phyloP scores from a whole-genome alignment of 2,113 vertebrate species.

The Oncorhynchus nerka region DNA sequence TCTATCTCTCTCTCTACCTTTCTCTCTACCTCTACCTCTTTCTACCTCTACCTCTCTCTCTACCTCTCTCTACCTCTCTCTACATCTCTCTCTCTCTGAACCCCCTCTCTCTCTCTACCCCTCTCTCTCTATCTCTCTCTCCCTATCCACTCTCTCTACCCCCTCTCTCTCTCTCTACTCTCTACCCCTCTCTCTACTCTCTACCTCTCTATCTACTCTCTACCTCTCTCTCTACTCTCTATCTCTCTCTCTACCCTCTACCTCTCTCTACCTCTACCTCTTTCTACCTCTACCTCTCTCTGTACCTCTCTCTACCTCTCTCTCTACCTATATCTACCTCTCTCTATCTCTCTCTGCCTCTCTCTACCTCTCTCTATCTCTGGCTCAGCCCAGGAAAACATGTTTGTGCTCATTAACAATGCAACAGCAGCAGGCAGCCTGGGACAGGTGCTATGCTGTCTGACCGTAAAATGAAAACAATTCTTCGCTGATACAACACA shows the following conservation, averaged over 20 bases:
- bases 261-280: no score
- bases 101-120: no score
- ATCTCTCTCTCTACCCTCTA: not conserved
- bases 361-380: not conserved
- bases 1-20: not conserved
- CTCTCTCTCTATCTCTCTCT: not conserved
- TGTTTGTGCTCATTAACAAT: conserved; percentile 8
- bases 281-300: not conserved
- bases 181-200: not conserved
- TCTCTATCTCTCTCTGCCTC: no score
- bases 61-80: not conserved
- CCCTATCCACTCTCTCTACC: no score
- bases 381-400: not conserved
- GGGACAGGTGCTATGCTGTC: no score
- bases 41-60: not conserved
- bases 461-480: not conserved
- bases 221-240: not conserved
- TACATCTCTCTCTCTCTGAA: not conserved
- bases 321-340: not conserved
- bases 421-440: conserved; percentile 2
- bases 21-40: no score
- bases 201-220: not conserved
- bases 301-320: not conserved
- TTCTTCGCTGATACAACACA: not conserved
- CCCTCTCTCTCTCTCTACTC: no score